Evolutionary conservation across 2,113 vertebrate genomes (phyloP).

Genomic region (Hippocampus abdominalis): DNA sequence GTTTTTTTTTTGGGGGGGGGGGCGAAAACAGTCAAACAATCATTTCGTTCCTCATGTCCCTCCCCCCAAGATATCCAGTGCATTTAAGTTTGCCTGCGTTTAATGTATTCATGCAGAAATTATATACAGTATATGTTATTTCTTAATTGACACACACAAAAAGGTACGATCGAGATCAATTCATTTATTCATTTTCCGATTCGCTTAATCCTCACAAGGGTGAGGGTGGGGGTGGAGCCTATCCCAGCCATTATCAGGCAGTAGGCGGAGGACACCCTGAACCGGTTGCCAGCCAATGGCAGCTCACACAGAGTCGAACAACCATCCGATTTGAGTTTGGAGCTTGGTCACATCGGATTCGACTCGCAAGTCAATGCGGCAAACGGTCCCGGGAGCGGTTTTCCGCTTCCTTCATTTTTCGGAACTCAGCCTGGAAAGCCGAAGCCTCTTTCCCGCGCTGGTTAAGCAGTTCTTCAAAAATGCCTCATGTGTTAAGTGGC

Average conservation of each 20-base stretch:
- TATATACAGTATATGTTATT: too few species aligned
- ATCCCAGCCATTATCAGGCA: too few species aligned
- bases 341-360: neutral
- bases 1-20: neutral
- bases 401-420: neutral
- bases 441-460: neutral
- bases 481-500: neutral
- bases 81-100: neutral
- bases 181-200: too few species aligned
- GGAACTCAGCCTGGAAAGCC: neutral
- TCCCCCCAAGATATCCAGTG: neutral
- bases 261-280: too few species aligned
- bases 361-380: neutral
- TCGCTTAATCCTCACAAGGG: too few species aligned
- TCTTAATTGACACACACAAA: too few species aligned
- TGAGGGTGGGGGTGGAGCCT: too few species aligned
- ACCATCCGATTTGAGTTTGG: neutral
- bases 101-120: too few species aligned
- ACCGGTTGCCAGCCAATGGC: too few species aligned
- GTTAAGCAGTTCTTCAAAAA: neutral
- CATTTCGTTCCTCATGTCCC: neutral
- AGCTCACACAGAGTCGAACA: neutral
- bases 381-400: too few species aligned
- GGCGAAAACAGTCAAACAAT: neutral
- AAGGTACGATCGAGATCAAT: too few species aligned